Conservation (phyloP, 2,797 vertebrate species). For the Lacerta agilis region DNA sequence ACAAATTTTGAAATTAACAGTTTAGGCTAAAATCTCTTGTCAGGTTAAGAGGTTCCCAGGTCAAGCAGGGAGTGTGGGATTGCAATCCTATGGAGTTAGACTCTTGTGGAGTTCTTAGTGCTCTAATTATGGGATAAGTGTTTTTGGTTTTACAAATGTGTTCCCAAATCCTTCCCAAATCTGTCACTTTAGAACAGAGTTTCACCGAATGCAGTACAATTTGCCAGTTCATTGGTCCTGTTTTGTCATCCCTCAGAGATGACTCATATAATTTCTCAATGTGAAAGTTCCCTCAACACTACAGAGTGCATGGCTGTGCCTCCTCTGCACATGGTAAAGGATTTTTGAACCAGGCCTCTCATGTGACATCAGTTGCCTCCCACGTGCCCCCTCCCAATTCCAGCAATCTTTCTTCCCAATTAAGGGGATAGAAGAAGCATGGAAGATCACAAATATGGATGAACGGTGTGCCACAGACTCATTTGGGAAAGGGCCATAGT, state of each 20-base stretch:
- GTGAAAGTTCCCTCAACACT: background rate
- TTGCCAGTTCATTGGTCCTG: background rate
- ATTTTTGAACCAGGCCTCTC: background rate
- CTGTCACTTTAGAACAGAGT: background rate
- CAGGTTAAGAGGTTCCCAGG: background rate
- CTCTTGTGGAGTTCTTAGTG: background rate
- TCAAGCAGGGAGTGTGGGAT: background rate
- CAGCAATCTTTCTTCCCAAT: background rate
- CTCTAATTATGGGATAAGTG: background rate
- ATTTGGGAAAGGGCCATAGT: too few species aligned
- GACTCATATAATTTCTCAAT: background rate
- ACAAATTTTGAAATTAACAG: background rate
- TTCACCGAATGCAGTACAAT: background rate
- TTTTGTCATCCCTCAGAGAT: background rate
- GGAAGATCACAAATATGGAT: background rate
- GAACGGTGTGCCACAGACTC: too few species aligned
- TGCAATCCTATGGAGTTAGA: background rate
- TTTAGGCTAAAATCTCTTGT: too few species aligned
- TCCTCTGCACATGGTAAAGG: background rate
- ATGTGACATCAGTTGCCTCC: background rate
- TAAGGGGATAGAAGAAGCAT: background rate
- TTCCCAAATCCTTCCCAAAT: background rate
- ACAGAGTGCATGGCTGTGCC: background rate
- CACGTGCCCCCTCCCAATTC: background rate
- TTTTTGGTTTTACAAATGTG: background rate